Conservation (phyloP, 2,888 invertebrate genomes). For the Chironomus tentans region DNA sequence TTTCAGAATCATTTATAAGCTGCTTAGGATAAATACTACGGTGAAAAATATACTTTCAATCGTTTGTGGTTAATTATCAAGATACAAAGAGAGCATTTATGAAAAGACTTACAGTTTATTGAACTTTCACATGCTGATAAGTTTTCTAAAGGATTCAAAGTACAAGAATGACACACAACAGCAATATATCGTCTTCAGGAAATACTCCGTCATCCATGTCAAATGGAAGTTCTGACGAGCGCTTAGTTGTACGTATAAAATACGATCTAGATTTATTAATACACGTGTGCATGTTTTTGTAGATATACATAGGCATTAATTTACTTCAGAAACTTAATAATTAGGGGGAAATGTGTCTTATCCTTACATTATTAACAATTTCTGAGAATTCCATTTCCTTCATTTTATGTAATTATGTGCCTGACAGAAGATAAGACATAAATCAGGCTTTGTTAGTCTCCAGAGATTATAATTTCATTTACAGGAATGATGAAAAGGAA, state of each 20-base stretch:
- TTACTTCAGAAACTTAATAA: too few species aligned
- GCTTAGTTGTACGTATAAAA: constrained; percentile 37
- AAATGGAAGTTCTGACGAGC: constrained; percentile 35
- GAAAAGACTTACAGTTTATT: background rate
- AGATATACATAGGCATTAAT: background rate
- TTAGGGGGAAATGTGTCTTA: too few species aligned
- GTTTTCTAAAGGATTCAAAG: background rate
- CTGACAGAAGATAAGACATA: background rate
- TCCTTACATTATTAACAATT: background rate
- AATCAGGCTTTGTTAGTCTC: background rate
- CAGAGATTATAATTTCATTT: too few species aligned
- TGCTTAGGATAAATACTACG: background rate
- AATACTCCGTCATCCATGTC: constrained; percentile 10
- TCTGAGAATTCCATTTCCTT: too few species aligned
- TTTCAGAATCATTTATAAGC: background rate
- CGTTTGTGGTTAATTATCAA: too few species aligned
- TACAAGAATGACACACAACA: constrained; percentile 20
- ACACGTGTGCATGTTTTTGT: background rate
- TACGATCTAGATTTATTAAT: background rate
- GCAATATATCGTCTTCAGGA: background rate
- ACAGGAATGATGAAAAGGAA: too few species aligned
- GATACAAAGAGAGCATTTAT: background rate
- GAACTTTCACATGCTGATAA: background rate
- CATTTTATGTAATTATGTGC: background rate
- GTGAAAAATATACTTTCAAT: background rate